Evolutionary conservation across 2,888 invertebrate species (phyloP), one percentile per base, ranked within the genome.

Genomic region (Drosophila anceps): DNA sequence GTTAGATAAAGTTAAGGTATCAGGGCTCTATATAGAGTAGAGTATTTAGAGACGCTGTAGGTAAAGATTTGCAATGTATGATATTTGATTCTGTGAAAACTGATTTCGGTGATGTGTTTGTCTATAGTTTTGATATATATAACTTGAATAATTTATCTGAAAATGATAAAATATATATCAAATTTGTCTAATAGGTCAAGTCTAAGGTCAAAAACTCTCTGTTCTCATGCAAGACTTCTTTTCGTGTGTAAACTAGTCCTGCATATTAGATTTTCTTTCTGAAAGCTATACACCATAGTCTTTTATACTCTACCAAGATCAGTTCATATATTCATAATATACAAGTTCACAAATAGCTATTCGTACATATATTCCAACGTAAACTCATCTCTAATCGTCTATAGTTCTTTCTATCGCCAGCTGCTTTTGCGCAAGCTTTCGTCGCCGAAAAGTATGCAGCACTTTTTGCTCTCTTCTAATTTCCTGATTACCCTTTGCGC

Each of bases 401-500:
- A 1, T 20, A 9, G 51, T 20, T 20, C 15, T 8, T 13, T 31
- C 10, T 8, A 37, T 15, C 6, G 13, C 8, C 51, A 41, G 13
- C n/a, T 64, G 20, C 12, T 1, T 31, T 29, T 8, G 27, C 41
- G 46, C 39, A 27, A 20, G 13, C n/a, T n/a, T 33, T 7, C 0
- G 54, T 20, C 31, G 13, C 48, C 18, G 15, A 48, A 55, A 63
- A 69, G 55, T 60, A 54, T 69, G 53, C 60, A 60, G 29, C 39
- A 50, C 6, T 62, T 63, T 63, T 44, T 57, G 6, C 7, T 13
- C 44, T 57, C 27, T 31, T 41, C 31, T 50, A 46, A 60, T 60
- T 51, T 60, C 33, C 39, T 13, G 44, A 37, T 65, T 59, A 78
- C 57, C 58, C 78, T 57, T 50, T 55, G 29, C 59, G 20, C 20